Base-by-base conservation (phyloP, 2,113 vertebrate genomes). In the Menidia beryllina region DNA sequence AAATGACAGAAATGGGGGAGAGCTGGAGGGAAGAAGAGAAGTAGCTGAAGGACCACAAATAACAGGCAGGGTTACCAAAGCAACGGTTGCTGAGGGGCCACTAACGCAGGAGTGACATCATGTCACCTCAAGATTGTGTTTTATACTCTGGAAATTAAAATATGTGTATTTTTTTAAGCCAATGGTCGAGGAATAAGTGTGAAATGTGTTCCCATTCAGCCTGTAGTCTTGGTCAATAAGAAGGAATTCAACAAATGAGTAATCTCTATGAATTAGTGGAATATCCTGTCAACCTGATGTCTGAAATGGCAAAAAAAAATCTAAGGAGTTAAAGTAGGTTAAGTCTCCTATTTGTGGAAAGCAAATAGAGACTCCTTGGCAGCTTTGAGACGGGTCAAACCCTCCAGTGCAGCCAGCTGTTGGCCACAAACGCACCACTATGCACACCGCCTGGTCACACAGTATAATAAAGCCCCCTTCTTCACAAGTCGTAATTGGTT, bases 11-110 rank as follows among this genome's bases (percentile, higher is more conserved):
- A 65, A 63, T 72, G 67, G 75, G 77, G 61, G 43, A 76, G 36
- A 45, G 76, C 49, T 62, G n/a, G 64, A 39, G 2, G 14, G 50
- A 63, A 66, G 60, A 39, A 38, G 62, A 70, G 71, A 57, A 2
- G 66, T n/a, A 56, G 53, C 63, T 83, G 68, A 34, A 76, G 57
- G 59, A 81, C 58, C 47, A 78, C 13, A 12, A 56, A 62, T 75
- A 80, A 85, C 60, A 64, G 65, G 65, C 11, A 56, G 17, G 39
- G 88, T 93, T 91, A 54, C 88, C 83, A 91, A 91, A 88, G 89
- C 82, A 90, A 93, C 88, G 36, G 39, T 45, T 25, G 27, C 58
- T 57, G 19, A 80, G 57, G 69, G 68, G 60, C 73, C 76, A 38
- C 72, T 26, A 23, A 47, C 39, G 75, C 25, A 34, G 70, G 39